A percentile compares a stretch with the other conserved stretches of the same genome.
Evolutionary conservation across 2,797 vertebrate genomes (phyloP).

Genomic region (Cyprinella venusta): DNA sequence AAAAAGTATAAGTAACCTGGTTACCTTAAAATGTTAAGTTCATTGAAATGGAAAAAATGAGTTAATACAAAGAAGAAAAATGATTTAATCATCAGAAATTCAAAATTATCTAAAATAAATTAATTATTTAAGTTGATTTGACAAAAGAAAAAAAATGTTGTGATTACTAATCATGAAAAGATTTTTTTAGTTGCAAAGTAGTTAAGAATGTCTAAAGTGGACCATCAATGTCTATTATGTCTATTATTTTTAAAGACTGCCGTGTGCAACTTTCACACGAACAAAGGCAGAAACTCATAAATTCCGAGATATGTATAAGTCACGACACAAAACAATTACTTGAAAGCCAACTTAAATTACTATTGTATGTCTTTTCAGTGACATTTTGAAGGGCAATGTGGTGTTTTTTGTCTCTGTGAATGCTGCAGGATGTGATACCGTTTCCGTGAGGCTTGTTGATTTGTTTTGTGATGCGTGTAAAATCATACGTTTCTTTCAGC

Average conservation of each 20-base stretch:
- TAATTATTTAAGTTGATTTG: too few species aligned
- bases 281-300: conserved; percentile 3
- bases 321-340: conserved; percentile 17
- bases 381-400: not conserved
- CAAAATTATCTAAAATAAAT: too few species aligned
- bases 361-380: conserved; percentile 13
- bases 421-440: conserved; percentile 48
- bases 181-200: not conserved
- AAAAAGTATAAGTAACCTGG: too few species aligned
- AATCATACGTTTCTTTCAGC: conserved; percentile 77
- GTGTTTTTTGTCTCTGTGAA: conserved; percentile 30
- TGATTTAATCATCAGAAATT: too few species aligned
- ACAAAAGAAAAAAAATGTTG: too few species aligned
- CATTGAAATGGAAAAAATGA: too few species aligned
- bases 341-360: conserved; percentile 9
- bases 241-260: not conserved
- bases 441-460: conserved; percentile 55
- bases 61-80: too few species aligned
- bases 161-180: too few species aligned
- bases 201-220: not conserved
- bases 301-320: not conserved
- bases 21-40: too few species aligned
- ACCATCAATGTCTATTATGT: not conserved
- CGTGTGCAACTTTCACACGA: not conserved
- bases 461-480: conserved; percentile 68